Percentiles rank a stretch among this genome's conserved stretches.
These are phyloP conservation scores for Plebejus anna DNA, from an alignment of 2,888 invertebrate genomes.

Conservation along the genomic window DNA sequence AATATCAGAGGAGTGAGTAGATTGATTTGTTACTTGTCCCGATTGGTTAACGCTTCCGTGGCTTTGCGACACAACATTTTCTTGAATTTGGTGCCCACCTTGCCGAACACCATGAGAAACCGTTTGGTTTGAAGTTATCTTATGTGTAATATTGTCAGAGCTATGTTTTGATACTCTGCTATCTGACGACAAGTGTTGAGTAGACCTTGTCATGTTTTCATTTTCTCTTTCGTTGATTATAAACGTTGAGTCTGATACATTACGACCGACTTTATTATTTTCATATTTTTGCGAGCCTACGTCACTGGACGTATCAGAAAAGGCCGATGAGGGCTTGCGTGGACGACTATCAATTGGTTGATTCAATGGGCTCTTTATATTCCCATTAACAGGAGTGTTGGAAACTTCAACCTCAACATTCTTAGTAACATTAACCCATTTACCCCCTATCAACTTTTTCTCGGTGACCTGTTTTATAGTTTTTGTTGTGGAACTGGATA, in stretches of 20 bases:
- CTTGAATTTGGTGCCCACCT: constrained; percentile 42
- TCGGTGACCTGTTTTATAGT: constrained; percentile 78
- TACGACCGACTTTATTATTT: constrained; percentile 34
- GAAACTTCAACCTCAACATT: constrained; percentile 80
- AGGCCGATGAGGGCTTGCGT: constrained; percentile 32
- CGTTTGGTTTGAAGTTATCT: constrained; percentile 45
- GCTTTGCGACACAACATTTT: constrained; percentile 43
- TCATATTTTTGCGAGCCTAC: constrained; percentile 29
- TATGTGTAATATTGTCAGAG: constrained; percentile 46
- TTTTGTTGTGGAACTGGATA: constrained; percentile 72
- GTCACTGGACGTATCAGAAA: constrained; percentile 29
- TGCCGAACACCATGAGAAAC: constrained; percentile 40
- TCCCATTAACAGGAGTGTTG: constrained; percentile 4
- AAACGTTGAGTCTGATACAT: constrained; percentile 39
- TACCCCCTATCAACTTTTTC: constrained; percentile 75
- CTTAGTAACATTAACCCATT: constrained; percentile 76
- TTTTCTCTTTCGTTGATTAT: constrained; percentile 37
- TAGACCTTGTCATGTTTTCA: constrained; percentile 36
- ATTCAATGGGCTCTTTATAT: constrained; percentile 33
- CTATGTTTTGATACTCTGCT: constrained; percentile 35
- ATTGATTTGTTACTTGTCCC: constrained; percentile 32
- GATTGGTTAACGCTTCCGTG: constrained; percentile 42
- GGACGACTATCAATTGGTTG: constrained; percentile 32
- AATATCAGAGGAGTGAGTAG: constrained; percentile 32
- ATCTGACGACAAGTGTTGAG: constrained; percentile 36